Evolutionary conservation across 2,113 vertebrate species (phyloP).

Genomic region (Donacobius atricapilla): DNA sequence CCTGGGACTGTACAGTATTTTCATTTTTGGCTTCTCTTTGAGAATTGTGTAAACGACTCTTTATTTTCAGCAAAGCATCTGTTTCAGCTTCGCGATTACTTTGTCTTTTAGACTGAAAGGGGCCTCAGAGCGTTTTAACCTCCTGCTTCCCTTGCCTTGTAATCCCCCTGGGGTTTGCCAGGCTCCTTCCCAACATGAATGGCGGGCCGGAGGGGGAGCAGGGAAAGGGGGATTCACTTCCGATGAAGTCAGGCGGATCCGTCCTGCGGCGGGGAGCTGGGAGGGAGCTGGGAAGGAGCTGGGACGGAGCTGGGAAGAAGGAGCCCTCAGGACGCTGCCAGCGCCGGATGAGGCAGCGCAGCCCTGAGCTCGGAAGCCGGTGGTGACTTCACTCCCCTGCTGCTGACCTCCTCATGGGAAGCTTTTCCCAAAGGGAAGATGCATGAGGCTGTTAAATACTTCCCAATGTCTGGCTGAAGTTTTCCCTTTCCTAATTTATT

Average conservation of each 20-base stretch:
- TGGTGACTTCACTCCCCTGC: not conserved
- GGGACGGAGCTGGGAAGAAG: not conserved
- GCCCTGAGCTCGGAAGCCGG: not conserved
- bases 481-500: not conserved
- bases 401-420: not conserved
- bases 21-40: not conserved
- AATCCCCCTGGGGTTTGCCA: slow-evolving; percentile 40
- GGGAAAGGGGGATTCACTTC: not conserved
- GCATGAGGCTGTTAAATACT: not conserved
- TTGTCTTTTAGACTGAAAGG: slow-evolving; percentile 39
- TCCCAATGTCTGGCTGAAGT: not conserved
- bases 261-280: not conserved
- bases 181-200: slow-evolving; percentile 47
- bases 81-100: slow-evolving; percentile 29
- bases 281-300: not conserved
- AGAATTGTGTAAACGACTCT: slow-evolving; percentile 13
- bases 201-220: not conserved
- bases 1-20: not conserved
- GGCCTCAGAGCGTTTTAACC: slow-evolving; percentile 2
- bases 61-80: slow-evolving; percentile 50
- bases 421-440: not conserved
- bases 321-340: not conserved
- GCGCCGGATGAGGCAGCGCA: not conserved
- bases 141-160: slow-evolving; percentile 39
- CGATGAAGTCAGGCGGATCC: not conserved